Evolutionary conservation across 2,113 vertebrate species (phyloP), one percentile per base, ranked within the genome.

Genomic region (Zapornia atra): DNA sequence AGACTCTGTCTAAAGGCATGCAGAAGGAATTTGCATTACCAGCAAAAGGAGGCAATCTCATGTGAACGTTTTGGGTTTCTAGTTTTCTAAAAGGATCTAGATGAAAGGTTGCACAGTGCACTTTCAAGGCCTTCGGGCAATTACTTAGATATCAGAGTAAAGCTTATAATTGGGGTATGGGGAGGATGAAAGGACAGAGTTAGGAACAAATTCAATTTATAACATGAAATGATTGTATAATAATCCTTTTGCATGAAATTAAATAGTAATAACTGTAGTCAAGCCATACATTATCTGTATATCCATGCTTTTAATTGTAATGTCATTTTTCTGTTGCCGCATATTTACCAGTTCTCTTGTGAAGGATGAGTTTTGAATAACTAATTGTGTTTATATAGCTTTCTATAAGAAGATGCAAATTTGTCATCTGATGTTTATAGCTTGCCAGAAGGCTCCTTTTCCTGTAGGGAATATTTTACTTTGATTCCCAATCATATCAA

Each of bases 111-210:
- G 86, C 9, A 2, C 73, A 69, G 88, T 86, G 90, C 70, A 31
- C 93, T 96, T 96, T 92, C 73, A 69, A 85, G 69, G 77, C 90
- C 92, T 87, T 61, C n/a, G 44, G 96, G 88, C 96, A 64, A 83
- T 96, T 96, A 80, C 75, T 91, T 91, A 38, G 56, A 70, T 96
- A 95, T 86, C 94, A 81, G 85, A 94, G 85, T 96, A 94, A 96
- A 94, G 90, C 88, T 96, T 88, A 78, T 95, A 94, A 96, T 36
- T 96, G 80, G 57, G 85, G 14, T 86, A 65, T 68, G 59, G 86
- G 90, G 72, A 88, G 88, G 90, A 95, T 96, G 83, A 93, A 96
- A 96, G 90, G 86, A 87, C 83, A 89, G 76, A 92, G 36, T 76
- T 87, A 68, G 76, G 80, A 93, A 86, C 65, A 94, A 91, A 95